phyloP scores from a whole-genome alignment of 2,113 vertebrate species.

The Osmerus eperlanus region DNA sequence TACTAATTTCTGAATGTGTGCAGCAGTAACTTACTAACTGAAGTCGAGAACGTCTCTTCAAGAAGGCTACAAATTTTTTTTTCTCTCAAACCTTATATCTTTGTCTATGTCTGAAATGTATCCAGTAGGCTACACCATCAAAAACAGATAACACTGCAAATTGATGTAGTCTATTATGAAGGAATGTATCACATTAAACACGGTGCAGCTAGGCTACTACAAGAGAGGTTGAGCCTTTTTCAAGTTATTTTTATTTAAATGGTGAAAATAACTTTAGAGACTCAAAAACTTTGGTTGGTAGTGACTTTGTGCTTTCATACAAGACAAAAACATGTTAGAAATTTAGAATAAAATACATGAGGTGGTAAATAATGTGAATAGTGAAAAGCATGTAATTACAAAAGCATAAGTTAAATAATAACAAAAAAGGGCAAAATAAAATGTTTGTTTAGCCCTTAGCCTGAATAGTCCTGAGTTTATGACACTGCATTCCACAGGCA shows the following conservation, averaged over 20 bases:
- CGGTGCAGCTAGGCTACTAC: not conserved
- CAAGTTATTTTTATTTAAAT: constrained; percentile 85
- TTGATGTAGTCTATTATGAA: no score
- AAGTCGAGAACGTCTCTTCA: no score
- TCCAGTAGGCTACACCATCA: no score
- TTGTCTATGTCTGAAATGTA: no score
- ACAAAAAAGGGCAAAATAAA: constrained; percentile 81
- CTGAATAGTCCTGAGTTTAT: constrained; percentile 54
- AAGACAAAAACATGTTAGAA: constrained; percentile 57
- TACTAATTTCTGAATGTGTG: no score
- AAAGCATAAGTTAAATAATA: constrained; percentile 73
- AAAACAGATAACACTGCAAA: no score
- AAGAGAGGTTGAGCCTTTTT: constrained; percentile 28
- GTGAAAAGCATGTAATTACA: constrained; percentile 54
- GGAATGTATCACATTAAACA: no score
- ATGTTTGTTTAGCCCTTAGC: constrained; percentile 70
- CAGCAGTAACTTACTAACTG: no score
- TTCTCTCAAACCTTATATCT: no score
- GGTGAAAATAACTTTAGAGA: constrained; percentile 64
- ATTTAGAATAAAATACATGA: constrained; percentile 40
- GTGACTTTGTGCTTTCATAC: constrained; percentile 50
- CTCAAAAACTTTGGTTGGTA: constrained; percentile 53
- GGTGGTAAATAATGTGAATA: constrained; percentile 42
- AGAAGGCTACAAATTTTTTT: no score
- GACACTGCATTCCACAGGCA: constrained; percentile 28